phyloP scores from a whole-genome alignment of 2,113 vertebrate species.

The Melanerpes aurifrons region DNA sequence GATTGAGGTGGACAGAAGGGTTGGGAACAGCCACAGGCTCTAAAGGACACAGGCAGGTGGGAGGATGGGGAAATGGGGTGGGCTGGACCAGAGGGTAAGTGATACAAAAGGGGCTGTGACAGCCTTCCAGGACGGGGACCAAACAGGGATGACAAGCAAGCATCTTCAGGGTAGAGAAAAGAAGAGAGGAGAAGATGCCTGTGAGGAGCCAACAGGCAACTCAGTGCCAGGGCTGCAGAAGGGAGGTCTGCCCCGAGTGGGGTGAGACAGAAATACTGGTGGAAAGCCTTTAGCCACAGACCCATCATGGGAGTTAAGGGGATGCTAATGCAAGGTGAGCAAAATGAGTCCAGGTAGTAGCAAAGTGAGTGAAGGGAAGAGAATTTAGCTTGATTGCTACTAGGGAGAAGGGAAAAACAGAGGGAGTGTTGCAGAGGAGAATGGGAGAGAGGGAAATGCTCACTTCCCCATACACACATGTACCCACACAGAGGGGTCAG shows the following conservation, averaged over 20 bases:
- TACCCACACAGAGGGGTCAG: no score
- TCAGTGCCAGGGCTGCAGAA: fast-evolving
- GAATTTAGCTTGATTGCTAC: neutral
- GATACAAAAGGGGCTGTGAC: conserved; percentile 86
- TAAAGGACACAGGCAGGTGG: conserved; percentile 98
- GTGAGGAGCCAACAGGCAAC: neutral
- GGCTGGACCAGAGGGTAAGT: conserved; percentile 38
- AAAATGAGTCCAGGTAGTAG: neutral
- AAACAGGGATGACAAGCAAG: neutral
- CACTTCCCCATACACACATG: neutral
- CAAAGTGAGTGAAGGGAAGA: neutral
- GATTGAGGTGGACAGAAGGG: conserved; percentile 97
- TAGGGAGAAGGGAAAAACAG: neutral
- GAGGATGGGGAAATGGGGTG: conserved; percentile 60
- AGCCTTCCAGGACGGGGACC: neutral
- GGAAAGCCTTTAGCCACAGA: neutral
- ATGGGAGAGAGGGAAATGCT: neutral
- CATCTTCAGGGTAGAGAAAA: neutral
- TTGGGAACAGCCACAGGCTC: conserved; percentile 80
- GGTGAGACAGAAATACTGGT: neutral
- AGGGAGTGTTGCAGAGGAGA: neutral
- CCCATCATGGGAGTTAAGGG: neutral
- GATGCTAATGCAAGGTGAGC: neutral
- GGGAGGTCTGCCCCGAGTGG: neutral
- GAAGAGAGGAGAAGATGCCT: neutral